Evolutionary conservation across 2,888 invertebrate genomes (phyloP), one percentile per base, ranked within the genome.

Genomic region (Smittia aterrima): DNA sequence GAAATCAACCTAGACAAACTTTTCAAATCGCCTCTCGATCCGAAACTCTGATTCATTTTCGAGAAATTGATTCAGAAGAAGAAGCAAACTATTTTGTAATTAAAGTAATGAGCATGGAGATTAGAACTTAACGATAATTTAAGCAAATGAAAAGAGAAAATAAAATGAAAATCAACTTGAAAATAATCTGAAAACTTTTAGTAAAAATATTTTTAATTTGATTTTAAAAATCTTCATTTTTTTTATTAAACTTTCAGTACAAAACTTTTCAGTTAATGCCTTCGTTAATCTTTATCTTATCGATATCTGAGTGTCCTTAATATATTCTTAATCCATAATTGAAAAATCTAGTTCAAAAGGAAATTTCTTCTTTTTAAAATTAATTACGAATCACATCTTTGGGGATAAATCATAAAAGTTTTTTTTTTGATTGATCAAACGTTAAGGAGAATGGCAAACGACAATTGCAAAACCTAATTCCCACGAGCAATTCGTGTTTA

Each of bases 371-470:
- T 32, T 32, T 9, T 32, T 32, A 32, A 11, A 47, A 4, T 47
- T 47, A 47, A 47, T 47, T 47, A 47, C 13, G 47, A 47, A 47
- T 47, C 47, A 47, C 47, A 47, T 47, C 47, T 47, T 47, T 47
- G 47, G 47, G 47, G 47, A 47, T n/a, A n/a, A 47, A 47, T 47
- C 13, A 47, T 47, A 47, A 47, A 47, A 6, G 2, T 13, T 16
- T 47, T 47, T 47, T 32, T 9, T 32, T 32, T 9, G 4, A 9
- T 32, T 32, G 32, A 32, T 32, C 32, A 47, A 47, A n/a, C 47
- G n/a, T 47, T 47, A 11, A 47, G 16, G 47, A 13, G 16, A 47
- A 47, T 47, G 47, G 47, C 47, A 47, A 47, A n/a, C 47, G 16
- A 47, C 2, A 47, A 47, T 47, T 47, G 47, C 47, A n/a, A 32